Evolutionary conservation across 2,888 invertebrate species (phyloP).

Genomic region (Drosophila falleni): DNA sequence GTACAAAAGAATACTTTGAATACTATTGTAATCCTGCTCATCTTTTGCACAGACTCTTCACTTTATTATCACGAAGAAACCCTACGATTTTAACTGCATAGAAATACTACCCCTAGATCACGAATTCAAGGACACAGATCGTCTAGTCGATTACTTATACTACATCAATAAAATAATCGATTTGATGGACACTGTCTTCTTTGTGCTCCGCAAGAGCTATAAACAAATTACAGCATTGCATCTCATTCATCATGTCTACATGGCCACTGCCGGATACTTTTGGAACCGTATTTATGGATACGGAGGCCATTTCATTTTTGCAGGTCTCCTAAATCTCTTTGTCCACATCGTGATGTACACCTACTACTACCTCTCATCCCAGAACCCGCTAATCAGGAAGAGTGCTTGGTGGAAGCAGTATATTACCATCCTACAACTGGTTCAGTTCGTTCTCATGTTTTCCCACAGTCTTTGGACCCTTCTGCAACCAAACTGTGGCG

Average conservation of each 20-base stretch:
- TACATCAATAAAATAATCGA: conserved; percentile 57
- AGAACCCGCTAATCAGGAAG: conserved; percentile 9
- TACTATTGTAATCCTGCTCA: background rate
- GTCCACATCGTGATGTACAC: conserved; percentile 55
- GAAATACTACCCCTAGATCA: conserved; percentile 29
- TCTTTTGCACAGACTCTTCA: background rate
- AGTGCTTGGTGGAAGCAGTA: conserved; percentile 56
- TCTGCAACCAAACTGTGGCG: conserved; percentile 39
- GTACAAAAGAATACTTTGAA: no score
- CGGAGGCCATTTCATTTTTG: conserved; percentile 47
- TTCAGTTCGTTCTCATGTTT: conserved; percentile 47
- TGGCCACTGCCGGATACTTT: conserved; percentile 34
- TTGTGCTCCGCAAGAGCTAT: conserved; percentile 62
- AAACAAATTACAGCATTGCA: conserved; percentile 54
- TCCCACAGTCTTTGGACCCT: conserved; percentile 29
- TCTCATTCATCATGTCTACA: conserved; percentile 54
- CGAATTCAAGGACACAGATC: conserved; percentile 35
- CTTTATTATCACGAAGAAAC: background rate
- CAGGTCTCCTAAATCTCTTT: conserved; percentile 34
- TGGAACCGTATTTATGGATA: conserved; percentile 41
- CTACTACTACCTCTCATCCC: conserved; percentile 52
- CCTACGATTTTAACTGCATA: conserved; percentile 18
- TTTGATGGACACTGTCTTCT: conserved; percentile 57
- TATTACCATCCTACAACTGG: conserved; percentile 49
- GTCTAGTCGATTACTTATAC: conserved; percentile 44